These are phyloP conservation scores for Paradoxurus hermaphroditus DNA, from an alignment of 2,113 vertebrate species.

Conservation along the genomic window DNA sequence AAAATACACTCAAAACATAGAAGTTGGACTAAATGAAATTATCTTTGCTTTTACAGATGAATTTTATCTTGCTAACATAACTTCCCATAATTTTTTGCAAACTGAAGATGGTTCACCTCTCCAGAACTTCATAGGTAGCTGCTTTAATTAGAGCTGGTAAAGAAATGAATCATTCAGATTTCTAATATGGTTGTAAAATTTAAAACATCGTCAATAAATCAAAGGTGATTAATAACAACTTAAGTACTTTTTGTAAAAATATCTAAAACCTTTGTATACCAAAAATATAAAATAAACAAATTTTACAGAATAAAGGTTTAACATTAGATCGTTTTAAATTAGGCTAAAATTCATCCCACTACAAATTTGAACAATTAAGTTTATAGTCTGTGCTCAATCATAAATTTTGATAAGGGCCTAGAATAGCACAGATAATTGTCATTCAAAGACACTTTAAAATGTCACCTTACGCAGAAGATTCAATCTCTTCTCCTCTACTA, in stretches of 20 bases:
- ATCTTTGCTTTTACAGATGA: conserved; percentile 50
- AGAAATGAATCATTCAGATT: conserved; percentile 51
- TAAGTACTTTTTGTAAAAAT: conserved; percentile 38
- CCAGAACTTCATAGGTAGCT: conserved; percentile 37
- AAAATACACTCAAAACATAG: conserved; percentile 32
- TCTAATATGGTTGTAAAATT: conserved; percentile 26
- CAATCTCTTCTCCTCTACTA: conserved; percentile 53
- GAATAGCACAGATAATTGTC: conserved; percentile 71
- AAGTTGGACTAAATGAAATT: conserved; percentile 16
- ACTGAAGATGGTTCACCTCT: conserved; percentile 34
- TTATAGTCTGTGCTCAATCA: conserved; percentile 68
- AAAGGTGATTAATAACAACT: conserved; percentile 29
- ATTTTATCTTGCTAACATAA: conserved; percentile 46
- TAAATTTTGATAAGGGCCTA: conserved; percentile 73
- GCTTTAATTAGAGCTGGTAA: conserved; percentile 38
- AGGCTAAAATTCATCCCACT: conserved; percentile 57
- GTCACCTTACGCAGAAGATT: conserved; percentile 63
- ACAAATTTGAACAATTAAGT: conserved; percentile 63
- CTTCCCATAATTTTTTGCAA: conserved; percentile 12
- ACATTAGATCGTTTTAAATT: conserved; percentile 60
- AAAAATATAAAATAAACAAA: conserved; percentile 52
- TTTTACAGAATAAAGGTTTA: conserved; percentile 50
- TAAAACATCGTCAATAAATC: conserved; percentile 57
- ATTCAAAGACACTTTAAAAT: conserved; percentile 65
- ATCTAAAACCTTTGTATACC: conserved; percentile 36